Evolutionary conservation across 2,797 vertebrate genomes (phyloP).

Genomic region (Phrynocephalus vlangalii): DNA sequence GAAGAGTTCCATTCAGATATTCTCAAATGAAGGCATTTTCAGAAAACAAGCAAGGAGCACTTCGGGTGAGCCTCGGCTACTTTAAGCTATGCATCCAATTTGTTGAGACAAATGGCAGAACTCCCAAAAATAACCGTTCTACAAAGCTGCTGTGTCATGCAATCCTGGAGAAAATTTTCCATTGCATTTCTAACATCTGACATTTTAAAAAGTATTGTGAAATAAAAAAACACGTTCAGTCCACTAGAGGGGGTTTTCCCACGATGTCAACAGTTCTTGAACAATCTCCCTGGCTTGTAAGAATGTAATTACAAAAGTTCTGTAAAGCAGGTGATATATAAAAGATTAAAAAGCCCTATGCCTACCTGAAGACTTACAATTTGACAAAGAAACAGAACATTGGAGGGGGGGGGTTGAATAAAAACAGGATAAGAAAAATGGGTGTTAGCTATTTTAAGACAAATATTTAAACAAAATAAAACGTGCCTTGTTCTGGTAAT

Average conservation of each 20-base stretch:
- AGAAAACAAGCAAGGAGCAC: not conserved
- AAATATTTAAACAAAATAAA: not conserved
- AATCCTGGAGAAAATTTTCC: not conserved
- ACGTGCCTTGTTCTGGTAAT: not conserved
- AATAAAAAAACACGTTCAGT: not conserved
- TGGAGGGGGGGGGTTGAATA: no score
- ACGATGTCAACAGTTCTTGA: not conserved
- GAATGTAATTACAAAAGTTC: not conserved
- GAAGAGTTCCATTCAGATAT: not conserved
- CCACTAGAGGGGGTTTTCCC: constrained; percentile 21
- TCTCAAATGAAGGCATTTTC: not conserved
- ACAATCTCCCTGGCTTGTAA: not conserved
- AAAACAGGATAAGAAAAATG: no score
- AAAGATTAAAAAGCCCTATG: not conserved
- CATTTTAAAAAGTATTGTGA: not conserved
- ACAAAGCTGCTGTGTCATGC: not conserved
- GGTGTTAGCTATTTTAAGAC: not conserved
- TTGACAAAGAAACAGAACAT: not conserved
- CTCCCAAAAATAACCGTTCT: not conserved
- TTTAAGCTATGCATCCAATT: not conserved
- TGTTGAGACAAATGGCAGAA: not conserved
- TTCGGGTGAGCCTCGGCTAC: not conserved
- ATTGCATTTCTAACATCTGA: not conserved
- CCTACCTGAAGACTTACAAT: not conserved
- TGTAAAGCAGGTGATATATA: not conserved